phyloP scores from a whole-genome alignment of 2,113 vertebrate genomes.

The Onychostruthus taczanowskii region DNA sequence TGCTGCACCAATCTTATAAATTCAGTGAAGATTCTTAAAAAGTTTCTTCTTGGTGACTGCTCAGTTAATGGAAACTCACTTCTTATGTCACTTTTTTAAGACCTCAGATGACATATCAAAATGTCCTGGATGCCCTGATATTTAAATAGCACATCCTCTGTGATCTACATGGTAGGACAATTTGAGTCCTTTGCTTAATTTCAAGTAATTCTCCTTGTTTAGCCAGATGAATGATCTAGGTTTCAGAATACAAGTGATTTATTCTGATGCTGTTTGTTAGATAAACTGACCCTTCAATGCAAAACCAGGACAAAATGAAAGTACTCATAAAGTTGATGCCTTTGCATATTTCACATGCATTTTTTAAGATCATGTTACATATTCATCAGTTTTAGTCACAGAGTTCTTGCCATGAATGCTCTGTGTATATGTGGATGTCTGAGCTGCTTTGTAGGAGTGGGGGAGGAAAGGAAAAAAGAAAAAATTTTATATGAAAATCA shows the following conservation, averaged over 20 bases:
- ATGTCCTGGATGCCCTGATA: neutral
- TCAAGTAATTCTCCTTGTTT: neutral
- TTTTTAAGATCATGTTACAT: constrained; percentile 5
- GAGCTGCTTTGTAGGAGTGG: neutral
- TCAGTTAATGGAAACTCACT: neutral
- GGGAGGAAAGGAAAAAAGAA: neutral
- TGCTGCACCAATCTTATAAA: neutral
- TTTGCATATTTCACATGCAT: neutral
- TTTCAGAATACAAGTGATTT: neutral
- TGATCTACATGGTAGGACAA: neutral
- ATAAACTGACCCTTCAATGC: neutral
- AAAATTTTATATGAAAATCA: neutral
- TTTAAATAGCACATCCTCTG: neutral
- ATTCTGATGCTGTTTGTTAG: neutral
- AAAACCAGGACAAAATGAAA: neutral
- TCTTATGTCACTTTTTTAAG: neutral
- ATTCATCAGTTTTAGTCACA: neutral
- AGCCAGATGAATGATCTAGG: neutral
- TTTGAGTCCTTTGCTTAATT: neutral
- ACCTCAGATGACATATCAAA: neutral
- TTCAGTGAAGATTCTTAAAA: neutral
- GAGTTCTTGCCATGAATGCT: neutral
- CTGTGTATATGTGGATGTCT: neutral
- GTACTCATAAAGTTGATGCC: neutral
- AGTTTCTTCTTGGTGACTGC: neutral